These are phyloP conservation scores for Corythaeola cristata DNA, from an alignment of 2,113 vertebrate species.

Conservation along the genomic window DNA sequence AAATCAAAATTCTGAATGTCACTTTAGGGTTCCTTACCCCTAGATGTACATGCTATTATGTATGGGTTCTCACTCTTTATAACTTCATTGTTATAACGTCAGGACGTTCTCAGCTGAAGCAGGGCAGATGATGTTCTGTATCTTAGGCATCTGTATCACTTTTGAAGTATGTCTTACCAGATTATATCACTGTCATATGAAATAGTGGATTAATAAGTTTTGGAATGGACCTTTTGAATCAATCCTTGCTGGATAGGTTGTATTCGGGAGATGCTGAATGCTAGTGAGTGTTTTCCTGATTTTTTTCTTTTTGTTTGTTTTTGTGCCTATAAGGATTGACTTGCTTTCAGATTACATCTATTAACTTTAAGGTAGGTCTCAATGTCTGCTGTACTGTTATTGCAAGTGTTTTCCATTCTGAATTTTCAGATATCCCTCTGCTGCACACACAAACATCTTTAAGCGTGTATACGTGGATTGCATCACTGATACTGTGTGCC, in stretches of 20 bases:
- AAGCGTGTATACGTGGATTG: neutral
- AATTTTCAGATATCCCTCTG: neutral
- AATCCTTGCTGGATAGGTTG: neutral
- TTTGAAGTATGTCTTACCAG: neutral
- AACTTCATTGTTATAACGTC: neutral
- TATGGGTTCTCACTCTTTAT: neutral
- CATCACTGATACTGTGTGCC: neutral
- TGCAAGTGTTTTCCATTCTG: neutral
- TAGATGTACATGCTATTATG: neutral
- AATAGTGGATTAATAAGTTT: neutral
- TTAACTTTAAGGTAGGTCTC: neutral
- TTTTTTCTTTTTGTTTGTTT: no score
- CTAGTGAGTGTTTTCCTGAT: neutral
- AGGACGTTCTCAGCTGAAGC: neutral
- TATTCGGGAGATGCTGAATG: neutral
- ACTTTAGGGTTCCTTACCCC: neutral
- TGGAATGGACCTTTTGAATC: neutral
- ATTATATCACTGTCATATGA: accelerated
- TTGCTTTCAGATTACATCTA: neutral
- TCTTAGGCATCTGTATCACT: neutral
- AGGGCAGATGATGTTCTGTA: neutral
- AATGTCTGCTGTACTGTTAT: neutral
- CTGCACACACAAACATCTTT: neutral
- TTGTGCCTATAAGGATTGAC: neutral
- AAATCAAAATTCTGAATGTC: neutral